Base-by-base conservation (phyloP, 2,113 vertebrate species). In the Bothrops jararaca region DNA sequence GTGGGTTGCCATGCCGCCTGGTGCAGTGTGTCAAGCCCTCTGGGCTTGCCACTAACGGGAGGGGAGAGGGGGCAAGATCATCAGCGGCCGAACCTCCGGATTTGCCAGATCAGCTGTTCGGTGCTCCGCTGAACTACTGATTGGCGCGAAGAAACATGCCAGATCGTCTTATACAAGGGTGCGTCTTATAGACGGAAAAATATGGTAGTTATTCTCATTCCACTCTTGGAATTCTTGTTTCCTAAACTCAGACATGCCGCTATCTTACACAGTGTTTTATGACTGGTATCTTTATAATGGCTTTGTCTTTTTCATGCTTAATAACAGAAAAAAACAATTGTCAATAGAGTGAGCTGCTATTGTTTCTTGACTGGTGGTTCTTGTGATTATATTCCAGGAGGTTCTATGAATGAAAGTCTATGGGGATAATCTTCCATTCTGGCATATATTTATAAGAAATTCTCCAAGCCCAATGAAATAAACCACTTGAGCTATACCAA, bases 401-500 rank as follows among this genome's bases (percentile, higher is more conserved):
- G 11, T 89, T 53, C 52, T 22, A 88, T 54, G 88, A 91, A 94
- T 74, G 86, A 80, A 94, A 91, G 45, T 86, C 96, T 97, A 98
- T 85, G 96, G 92, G 60, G 97, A 97, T 95, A 95, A 97, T 94
- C 97, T 95, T 92, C 95, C 97, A 91, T 97, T 96, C 48, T 97
- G 98, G 4, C 93, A 93, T n/a, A 91, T 56, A 39, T 94, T 85
- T 85, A 48, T 85, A 26, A 98, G 45, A 13, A 93, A 91, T 96
- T 99, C 99, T 0, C 98, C 98, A 1, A 99, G 97, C 23, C 98
- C 99, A 18, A 99, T 97, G 88, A 99, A 99, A 95, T 99, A 99
- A 94, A 99, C 98, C 2, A 98, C 98, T 95, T 99, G 98, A 0
- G 99, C 98, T 5, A 99, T 99, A 93, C 98, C 99, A 2, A 99